These are phyloP conservation scores for Drosophila helvetica DNA, from an alignment of 2,888 invertebrate genomes.

Conservation along the genomic window DNA sequence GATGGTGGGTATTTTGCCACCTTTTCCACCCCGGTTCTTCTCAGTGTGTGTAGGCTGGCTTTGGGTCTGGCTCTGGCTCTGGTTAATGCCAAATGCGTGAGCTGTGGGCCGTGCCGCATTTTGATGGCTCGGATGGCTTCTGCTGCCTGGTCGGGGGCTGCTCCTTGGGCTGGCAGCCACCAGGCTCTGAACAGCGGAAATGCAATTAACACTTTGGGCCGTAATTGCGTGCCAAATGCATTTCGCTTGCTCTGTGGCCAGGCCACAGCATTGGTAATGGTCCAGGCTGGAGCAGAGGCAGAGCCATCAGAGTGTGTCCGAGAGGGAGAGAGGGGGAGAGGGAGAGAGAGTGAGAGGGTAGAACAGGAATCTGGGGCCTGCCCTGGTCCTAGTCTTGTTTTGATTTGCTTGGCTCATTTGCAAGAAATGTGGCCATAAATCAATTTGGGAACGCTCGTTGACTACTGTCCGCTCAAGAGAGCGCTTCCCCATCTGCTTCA, in stretches of 20 bases:
- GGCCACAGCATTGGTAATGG: slow-evolving; percentile 19
- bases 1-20: background rate
- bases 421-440: slow-evolving; percentile 61
- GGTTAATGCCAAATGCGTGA: slow-evolving; percentile 74
- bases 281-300: background rate
- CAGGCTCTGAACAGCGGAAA: slow-evolving; percentile 57
- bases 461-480: slow-evolving; percentile 1
- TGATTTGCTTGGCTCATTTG: slow-evolving; percentile 72
- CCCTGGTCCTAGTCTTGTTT: slow-evolving; percentile 53
- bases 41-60: slow-evolving; percentile 27
- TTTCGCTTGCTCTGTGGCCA: slow-evolving; percentile 52
- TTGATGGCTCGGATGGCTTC: slow-evolving; percentile 54
- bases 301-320: background rate
- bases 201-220: slow-evolving; percentile 79
- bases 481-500: background rate
- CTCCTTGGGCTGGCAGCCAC: slow-evolving; percentile 18
- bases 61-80: slow-evolving; percentile 39
- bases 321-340: background rate
- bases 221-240: slow-evolving; percentile 78
- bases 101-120: slow-evolving; percentile 67
- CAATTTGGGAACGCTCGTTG: slow-evolving; percentile 42
- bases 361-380: slow-evolving; percentile 22
- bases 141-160: slow-evolving; percentile 12
- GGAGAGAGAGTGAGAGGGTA: background rate
- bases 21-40: background rate